Evolutionary conservation across 2,888 invertebrate species (phyloP), one percentile per base, ranked within the genome.

Genomic region (Coronaproctus castanopsis): DNA sequence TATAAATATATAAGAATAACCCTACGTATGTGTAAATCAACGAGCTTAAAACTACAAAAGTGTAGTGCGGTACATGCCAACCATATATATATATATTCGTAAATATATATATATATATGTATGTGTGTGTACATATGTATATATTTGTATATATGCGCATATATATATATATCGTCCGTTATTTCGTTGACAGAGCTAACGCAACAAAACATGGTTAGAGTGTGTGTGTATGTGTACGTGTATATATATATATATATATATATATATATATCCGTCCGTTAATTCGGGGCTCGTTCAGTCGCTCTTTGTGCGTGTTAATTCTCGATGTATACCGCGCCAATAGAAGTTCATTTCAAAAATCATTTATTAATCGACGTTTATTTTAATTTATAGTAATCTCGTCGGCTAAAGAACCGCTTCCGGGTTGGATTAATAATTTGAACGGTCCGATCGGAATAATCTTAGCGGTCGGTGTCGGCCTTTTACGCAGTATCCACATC

Each of bases 391-490:
- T n/a, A 68, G 68, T 74, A 57, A 66, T 69, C 5, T 70, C 73
- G 1, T 73, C 75, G 0, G 65, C 63, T 36, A 66, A 69, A 21
- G 75, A 76, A 58, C 76, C 76, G 1, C 56, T 74, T 14, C 66
- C 70, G 63, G 79, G 78, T 18, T 85, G 83, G 83, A 80, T 80
- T 59, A 81, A 85, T 69, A 85, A 82, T 69, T 70, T 78, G 52
- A 82, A 83, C 68, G 84, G 84, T 21, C 76, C 82, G 0, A 80
- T 80, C 60, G 82, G 74, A 5, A 70, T 78, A 1, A 66, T 75
- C 3, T 61, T 75, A 0, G 78, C 75, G 3, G 72, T 75, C 2
- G 76, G 76, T 10, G 70, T 79, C 24, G 84, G 85, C 1, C 68
- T 84, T 1, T 67, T 85, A 48, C 75, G 79, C 51, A 76, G 77